Percentiles rank a stretch among this genome's conserved stretches.
phyloP scores from a whole-genome alignment of 1,140 invertebrate genomes.

The Hylaeus anthracinus region DNA sequence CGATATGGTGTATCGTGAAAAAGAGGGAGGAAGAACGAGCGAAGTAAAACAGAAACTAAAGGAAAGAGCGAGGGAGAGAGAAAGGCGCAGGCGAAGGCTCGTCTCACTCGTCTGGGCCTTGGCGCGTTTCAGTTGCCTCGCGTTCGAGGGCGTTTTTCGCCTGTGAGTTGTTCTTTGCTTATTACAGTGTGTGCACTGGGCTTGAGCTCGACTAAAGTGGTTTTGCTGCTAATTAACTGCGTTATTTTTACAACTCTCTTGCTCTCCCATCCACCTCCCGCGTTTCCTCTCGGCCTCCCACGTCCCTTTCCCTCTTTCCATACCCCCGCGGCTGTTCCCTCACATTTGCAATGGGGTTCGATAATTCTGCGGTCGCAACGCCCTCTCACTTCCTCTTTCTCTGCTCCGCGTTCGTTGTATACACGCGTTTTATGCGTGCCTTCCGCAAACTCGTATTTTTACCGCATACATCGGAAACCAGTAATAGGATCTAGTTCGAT shows the following conservation, averaged over 20 bases:
- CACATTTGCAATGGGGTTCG: conserved; percentile 54
- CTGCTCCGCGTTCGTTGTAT: neutral
- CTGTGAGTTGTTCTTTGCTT: conserved; percentile 74
- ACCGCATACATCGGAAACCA: neutral
- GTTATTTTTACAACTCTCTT: conserved; percentile 74
- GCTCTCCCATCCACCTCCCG: conserved; percentile 55
- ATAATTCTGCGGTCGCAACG: conserved; percentile 52
- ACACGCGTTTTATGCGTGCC: conserved; percentile 6
- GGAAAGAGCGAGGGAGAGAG: neutral
- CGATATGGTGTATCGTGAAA: neutral
- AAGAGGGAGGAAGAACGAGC: conserved; percentile 20
- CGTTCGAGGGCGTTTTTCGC: conserved; percentile 67
- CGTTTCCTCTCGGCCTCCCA: conserved; percentile 21
- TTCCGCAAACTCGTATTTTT: neutral
- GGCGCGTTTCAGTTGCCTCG: conserved; percentile 68
- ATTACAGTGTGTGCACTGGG: conserved; percentile 71
- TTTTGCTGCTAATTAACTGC: conserved; percentile 76
- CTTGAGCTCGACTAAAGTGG: conserved; percentile 71
- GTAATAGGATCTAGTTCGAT: neutral
- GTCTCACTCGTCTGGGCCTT: conserved; percentile 50
- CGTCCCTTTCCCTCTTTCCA: conserved; percentile 40
- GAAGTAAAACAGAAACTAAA: conserved; percentile 39
- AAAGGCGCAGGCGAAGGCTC: neutral
- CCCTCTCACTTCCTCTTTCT: neutral
- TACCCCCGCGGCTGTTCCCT: conserved; percentile 41